Evolutionary conservation across 1,140 invertebrate genomes (phyloP).

Genomic region (Aphaenogaster ashmeadi): DNA sequence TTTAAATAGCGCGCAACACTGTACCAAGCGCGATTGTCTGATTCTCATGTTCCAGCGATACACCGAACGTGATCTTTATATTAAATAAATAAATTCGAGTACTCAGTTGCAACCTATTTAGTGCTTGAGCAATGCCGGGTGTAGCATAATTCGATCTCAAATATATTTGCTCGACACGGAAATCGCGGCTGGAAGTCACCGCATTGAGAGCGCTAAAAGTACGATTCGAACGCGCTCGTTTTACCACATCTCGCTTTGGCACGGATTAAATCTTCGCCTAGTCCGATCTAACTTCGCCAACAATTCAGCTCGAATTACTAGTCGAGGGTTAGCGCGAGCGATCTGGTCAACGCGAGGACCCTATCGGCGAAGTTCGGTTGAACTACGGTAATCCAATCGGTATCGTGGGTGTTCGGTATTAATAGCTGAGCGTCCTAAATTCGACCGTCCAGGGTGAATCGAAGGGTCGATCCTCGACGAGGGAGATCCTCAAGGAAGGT

Average conservation of each 20-base stretch:
- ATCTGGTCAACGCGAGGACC: constrained; percentile 9
- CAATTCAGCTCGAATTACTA: constrained; percentile 42
- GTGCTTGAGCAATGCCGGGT: not conserved
- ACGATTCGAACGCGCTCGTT: not conserved
- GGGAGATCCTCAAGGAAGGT: not conserved
- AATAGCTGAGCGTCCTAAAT: constrained; percentile 12
- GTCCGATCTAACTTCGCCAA: constrained; percentile 29
- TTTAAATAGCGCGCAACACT: not conserved
- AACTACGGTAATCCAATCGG: constrained; percentile 23
- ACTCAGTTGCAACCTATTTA: not conserved
- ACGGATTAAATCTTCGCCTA: not conserved
- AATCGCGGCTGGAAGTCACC: not conserved
- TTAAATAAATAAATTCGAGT: not conserved
- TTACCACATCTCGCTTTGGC: not conserved
- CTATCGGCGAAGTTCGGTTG: constrained; percentile 11
- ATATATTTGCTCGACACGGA: not conserved
- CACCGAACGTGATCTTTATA: not conserved
- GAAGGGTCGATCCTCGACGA: constrained; percentile 23
- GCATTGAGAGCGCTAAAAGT: not conserved
- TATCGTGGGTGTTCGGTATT: not conserved
- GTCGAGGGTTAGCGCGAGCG: constrained; percentile 10
- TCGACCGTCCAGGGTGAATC: not conserved
- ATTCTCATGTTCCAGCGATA: not conserved
- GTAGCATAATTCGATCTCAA: not conserved
- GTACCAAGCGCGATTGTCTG: not conserved